Evolutionary conservation across 2,888 invertebrate genomes (phyloP), one percentile per base, ranked within the genome.

Genomic region (Thumatha senex): DNA sequence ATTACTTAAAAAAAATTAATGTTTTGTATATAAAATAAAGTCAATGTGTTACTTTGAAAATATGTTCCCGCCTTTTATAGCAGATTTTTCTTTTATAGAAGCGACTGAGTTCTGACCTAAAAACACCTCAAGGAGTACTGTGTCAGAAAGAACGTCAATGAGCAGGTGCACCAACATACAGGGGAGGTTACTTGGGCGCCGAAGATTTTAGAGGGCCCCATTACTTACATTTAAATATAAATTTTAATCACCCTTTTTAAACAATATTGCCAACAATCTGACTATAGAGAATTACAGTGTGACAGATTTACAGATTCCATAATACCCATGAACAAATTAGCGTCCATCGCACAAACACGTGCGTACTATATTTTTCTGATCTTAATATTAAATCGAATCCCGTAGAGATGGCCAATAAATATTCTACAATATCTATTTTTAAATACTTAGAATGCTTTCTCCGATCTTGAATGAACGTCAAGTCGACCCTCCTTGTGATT

Each of bases 401-500:
- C 79, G 72, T 81, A 80, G 83, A 83, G 81, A 82, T 84, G 76
- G 75, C 83, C 74, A 87, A 90, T 91, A 90, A 91, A 91, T 90
- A 86, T 83, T 78, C 74, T 76, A 83, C 83, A 80, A 85, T 80
- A 75, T 87, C 90, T 91, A 91, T 90, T 90, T 91, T 86, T 85
- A 88, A 84, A 85, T 86, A 82, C 84, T 80, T 86, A 78, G 83
- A 83, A 89, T 84, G 89, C 90, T 90, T 88, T 89, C 87, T 83
- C 84, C 86, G 79, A 84, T 88, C 81, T 84, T 89, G 90, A 89
- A 89, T 89, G 90, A 90, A 89, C 85, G 77, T 74, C 76, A 70
- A 76, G 78, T 62, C 86, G 86, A 85, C 89, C 89, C 88, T 86
- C 85, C 76, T 78, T 83, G 84, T 85, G 83, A 85, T 85, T 76